A percentile compares a stretch with the other conserved stretches of the same genome.
These are phyloP conservation scores for Paramuricea clavata DNA, from an alignment of 92 coral and sea anemone genomes.

Conservation along the genomic window DNA sequence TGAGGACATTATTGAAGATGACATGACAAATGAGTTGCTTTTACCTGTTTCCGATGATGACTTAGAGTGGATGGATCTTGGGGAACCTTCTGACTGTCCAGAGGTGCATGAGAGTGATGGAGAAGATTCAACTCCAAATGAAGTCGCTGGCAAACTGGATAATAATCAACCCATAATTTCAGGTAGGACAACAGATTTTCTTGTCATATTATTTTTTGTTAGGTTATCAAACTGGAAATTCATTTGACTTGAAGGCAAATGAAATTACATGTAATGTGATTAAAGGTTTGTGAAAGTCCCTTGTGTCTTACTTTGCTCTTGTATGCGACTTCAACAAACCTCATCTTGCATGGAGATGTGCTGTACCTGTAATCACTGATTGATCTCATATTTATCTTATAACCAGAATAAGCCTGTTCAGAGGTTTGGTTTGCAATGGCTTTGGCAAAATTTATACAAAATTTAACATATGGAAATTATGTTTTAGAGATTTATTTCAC, in stretches of 20 bases:
- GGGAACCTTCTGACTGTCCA: slow-evolving; percentile 19
- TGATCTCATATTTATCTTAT: not conserved
- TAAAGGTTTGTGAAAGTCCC: too few species aligned
- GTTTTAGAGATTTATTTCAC: slow-evolving; percentile 20
- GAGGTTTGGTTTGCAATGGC: slow-evolving; percentile 2
- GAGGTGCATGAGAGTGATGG: slow-evolving; percentile 27
- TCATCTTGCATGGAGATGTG: too few species aligned
- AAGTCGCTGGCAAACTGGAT: slow-evolving; percentile 8
- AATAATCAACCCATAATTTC: slow-evolving; percentile 2
- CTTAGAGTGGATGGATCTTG: slow-evolving; percentile 19
- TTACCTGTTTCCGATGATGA: not conserved
- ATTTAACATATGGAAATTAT: too few species aligned
- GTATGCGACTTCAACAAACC: too few species aligned
- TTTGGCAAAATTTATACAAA: slow-evolving; percentile 2
- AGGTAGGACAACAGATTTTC: slow-evolving; percentile 12
- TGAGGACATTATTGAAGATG: slow-evolving; percentile 16
- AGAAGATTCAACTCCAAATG: slow-evolving; percentile 21
- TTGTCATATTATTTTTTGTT: not conserved
- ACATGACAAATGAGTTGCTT: not conserved
- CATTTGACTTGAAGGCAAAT: slow-evolving; percentile 5
- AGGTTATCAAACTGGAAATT: slow-evolving; percentile 28
- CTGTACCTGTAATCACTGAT: too few species aligned
- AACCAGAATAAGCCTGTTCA: slow-evolving; percentile 22
- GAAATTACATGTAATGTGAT: too few species aligned
- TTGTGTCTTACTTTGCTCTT: too few species aligned